Percentiles rank a stretch among this genome's conserved stretches.
Conservation (phyloP, 2,888 invertebrate species). For the Patella caerulea region DNA sequence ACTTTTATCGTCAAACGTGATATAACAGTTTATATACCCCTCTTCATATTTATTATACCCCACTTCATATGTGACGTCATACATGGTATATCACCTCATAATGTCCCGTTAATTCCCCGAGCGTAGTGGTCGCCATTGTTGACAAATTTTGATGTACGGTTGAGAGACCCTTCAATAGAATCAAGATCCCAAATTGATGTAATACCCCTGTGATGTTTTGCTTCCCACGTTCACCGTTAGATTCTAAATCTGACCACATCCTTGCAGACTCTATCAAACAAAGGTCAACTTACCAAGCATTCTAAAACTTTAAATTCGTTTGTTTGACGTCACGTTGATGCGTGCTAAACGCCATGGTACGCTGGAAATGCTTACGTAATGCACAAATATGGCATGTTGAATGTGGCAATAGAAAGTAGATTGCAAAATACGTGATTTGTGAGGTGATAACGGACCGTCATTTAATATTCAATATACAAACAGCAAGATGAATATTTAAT, state of each 20-base stretch:
- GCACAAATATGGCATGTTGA: background rate
- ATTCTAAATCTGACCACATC: no score
- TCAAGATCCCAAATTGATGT: no score
- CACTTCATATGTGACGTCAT: slow-evolving; percentile 5
- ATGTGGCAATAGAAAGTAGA: background rate
- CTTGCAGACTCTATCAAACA: no score
- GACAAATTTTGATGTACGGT: background rate
- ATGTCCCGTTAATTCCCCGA: background rate
- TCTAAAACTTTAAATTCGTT: background rate
- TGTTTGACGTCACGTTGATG: slow-evolving; percentile 9
- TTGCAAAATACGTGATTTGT: background rate
- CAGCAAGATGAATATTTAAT: background rate
- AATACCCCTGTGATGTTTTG: no score
- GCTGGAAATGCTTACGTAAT: background rate
- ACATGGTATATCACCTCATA: background rate
- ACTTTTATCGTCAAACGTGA: no score
- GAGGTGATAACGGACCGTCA: background rate
- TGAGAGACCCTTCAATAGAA: no score
- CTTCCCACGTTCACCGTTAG: no score
- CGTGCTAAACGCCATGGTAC: slow-evolving; percentile 8
- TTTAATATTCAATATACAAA: background rate
- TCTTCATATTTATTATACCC: background rate
- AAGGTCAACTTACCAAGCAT: background rate
- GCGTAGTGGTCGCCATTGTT: background rate
- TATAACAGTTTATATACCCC: background rate